Percentiles rank a stretch among this genome's conserved stretches.
These are phyloP conservation scores for Micrasema longulum DNA, from an alignment of 1,140 invertebrate species.

Conservation along the genomic window DNA sequence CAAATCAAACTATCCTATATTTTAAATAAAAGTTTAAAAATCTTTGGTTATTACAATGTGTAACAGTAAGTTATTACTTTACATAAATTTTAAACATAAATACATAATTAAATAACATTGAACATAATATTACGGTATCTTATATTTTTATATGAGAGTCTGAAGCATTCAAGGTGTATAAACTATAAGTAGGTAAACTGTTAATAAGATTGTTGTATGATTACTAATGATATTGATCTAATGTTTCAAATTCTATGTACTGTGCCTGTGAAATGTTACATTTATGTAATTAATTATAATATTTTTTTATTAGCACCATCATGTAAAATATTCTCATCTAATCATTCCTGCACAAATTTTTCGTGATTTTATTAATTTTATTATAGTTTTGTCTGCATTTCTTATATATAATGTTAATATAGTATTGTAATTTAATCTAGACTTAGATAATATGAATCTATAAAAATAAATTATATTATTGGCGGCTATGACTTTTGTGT, in stretches of 20 bases:
- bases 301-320: constrained; percentile 32
- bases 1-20: no score
- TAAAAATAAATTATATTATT: constrained; percentile 34
- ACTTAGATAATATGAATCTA: constrained; percentile 26
- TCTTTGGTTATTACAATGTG: no score
- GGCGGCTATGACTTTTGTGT: constrained; percentile 19
- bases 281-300: background rate
- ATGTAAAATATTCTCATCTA: constrained; percentile 20
- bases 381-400: background rate
- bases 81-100: no score
- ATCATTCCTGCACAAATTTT: constrained; percentile 16
- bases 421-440: constrained; percentile 7
- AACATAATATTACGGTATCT: no score
- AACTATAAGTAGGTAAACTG: no score
- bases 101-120: no score
- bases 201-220: no score
- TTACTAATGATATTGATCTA: background rate
- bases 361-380: background rate
- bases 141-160: no score
- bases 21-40: no score
- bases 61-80: no score
- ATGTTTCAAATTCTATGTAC: constrained; percentile 1
- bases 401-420: constrained; percentile 6
- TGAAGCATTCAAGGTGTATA: no score
- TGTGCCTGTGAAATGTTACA: constrained; percentile 9